Percentiles rank a stretch among this genome's conserved stretches.
Evolutionary conservation across 2,888 invertebrate species (phyloP).

Genomic region (Pocota personata): DNA sequence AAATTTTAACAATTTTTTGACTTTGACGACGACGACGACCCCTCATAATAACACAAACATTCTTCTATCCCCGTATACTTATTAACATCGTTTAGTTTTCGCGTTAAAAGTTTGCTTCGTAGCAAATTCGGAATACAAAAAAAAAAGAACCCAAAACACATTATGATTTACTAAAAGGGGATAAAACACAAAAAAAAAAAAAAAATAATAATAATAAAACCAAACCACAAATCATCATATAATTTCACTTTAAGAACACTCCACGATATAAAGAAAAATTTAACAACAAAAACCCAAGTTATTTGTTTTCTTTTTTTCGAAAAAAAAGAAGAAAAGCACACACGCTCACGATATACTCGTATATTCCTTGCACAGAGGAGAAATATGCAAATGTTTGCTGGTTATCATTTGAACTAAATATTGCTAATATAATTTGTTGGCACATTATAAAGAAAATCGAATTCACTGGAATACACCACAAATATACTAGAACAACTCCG

Average conservation of each 20-base stretch:
- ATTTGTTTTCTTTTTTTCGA: slow-evolving; percentile 32
- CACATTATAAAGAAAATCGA: not conserved
- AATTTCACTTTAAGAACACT: slow-evolving; percentile 24
- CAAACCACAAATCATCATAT: slow-evolving; percentile 2
- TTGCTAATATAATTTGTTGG: slow-evolving; percentile 8
- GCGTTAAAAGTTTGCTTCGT: slow-evolving; percentile 39
- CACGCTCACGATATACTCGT: not conserved
- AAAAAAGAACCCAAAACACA: slow-evolving; percentile 30
- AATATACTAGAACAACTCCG: not conserved
- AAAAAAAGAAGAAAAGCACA: not conserved
- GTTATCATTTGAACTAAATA: slow-evolving; percentile 32
- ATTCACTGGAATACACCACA: not conserved
- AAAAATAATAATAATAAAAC: slow-evolving; percentile 1
- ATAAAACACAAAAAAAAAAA: slow-evolving; percentile 16
- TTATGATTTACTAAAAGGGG: slow-evolving; percentile 57
- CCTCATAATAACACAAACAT: slow-evolving; percentile 13
- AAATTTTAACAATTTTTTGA: slow-evolving; percentile 44
- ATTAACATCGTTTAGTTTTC: slow-evolving; percentile 22
- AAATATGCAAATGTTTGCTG: slow-evolving; percentile 18
- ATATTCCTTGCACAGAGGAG: slow-evolving; percentile 13
- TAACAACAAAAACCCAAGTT: slow-evolving; percentile 1
- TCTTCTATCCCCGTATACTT: slow-evolving; percentile 9
- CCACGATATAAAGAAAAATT: slow-evolving; percentile 22
- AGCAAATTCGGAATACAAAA: slow-evolving; percentile 48
- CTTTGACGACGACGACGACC: slow-evolving; percentile 61